These are phyloP conservation scores for Ephydatia muelleri DNA, from an alignment of 37 sponge, comb jelly and placozoan genomes.

Conservation along the genomic window DNA sequence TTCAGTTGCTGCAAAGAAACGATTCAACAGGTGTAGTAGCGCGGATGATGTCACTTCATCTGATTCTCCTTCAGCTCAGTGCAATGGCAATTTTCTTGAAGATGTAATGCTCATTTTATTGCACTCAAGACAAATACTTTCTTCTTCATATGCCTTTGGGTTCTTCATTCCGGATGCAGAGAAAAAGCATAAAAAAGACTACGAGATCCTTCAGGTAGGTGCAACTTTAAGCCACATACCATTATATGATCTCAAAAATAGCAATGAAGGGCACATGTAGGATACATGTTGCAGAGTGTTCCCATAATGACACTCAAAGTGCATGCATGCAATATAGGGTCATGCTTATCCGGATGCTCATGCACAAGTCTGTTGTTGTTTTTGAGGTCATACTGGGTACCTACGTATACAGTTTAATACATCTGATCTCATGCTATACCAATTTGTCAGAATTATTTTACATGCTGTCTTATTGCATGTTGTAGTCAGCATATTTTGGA, in stretches of 20 bases:
- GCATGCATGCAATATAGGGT: no score
- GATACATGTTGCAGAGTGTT: no score
- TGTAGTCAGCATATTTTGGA: no score
- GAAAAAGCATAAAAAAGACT: constrained; percentile 15
- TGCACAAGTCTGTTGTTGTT: no score
- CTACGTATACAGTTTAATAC: no score
- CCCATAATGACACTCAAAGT: no score
- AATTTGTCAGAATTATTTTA: no score
- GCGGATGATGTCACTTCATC: neutral
- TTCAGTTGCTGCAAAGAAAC: neutral
- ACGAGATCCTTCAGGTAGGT: constrained; percentile 52
- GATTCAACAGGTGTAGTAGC: neutral
- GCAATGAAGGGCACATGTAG: no score
- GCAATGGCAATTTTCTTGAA: constrained; percentile 61
- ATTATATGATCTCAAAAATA: neutral
- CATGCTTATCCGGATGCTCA: no score
- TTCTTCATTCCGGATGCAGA: constrained; percentile 50
- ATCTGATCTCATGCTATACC: no score
- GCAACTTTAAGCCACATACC: neutral
- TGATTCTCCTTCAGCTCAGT: neutral
- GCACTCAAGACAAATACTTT: constrained; percentile 54
- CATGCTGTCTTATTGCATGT: no score
- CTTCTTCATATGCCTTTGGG: constrained; percentile 68
- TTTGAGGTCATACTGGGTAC: no score
- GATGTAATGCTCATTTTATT: constrained; percentile 49